Evolutionary conservation across 2,888 invertebrate species (phyloP), one percentile per base, ranked within the genome.

Genomic region (Rhingia rostrata): DNA sequence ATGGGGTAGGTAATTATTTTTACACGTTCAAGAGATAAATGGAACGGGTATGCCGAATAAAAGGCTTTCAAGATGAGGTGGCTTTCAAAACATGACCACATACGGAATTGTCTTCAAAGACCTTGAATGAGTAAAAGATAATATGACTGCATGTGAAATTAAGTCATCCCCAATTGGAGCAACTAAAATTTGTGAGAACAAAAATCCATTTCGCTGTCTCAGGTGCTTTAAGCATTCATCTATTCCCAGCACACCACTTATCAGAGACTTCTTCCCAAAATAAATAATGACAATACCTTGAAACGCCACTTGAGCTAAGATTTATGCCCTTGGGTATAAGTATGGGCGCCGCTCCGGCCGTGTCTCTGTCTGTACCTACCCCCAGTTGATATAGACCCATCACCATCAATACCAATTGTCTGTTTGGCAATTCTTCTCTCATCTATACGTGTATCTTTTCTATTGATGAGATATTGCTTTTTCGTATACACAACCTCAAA

Each of bases 281-380:
- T 84, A 84, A 84, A 84, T 84, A 80, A 75, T 47, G 74, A 64
- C 79, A 84, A 70, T 84, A 84, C 84, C 84, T 84, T 84, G 70
- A 61, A 70, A 84, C 70, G 74, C 73, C 84, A 80, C 74, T 84
- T 80, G 75, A 56, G 70, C 61, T 22, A 80, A 75, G 84, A 84
- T 84, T 84, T 84, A 84, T 84, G 74, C 74, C 75, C 66, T 54
- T 12, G 66, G 70, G 75, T 60, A 60, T 58, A 41, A 47, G 47
- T 53, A 70, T 75, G 80, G 7, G 49, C 69, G 54, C 47, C 22
- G 49, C 69, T 47, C 47, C 22, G 22, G 66, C 69, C 41, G 12
- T 66, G 54, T 72, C 43, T 37, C 56, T 30, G 61, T 67, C 70
- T 22, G 2, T 22, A 22, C 22, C 22, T 67, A 74, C 79, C 54